Conservation (phyloP, 2,888 invertebrate species). For the Microctonus hyperodae region DNA sequence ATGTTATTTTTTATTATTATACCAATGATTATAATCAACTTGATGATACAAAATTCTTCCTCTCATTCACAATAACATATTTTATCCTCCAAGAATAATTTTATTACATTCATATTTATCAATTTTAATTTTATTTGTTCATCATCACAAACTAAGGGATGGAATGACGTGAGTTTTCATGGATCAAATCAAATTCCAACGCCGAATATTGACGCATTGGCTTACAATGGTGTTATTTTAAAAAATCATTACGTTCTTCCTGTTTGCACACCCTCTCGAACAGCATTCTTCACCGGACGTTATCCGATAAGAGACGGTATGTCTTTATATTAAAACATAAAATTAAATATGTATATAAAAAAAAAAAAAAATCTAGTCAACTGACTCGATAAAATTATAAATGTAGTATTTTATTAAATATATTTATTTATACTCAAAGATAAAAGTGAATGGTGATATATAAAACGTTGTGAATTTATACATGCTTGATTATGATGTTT, state of each 20-base stretch:
- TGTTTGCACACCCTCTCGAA: constrained; percentile 83
- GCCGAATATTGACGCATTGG: constrained; percentile 87
- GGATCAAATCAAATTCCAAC: constrained; percentile 86
- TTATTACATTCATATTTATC: background rate
- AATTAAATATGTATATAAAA: background rate
- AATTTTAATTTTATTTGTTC: background rate
- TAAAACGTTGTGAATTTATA: too few species aligned
- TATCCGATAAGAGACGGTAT: constrained; percentile 77
- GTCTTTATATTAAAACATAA: background rate
- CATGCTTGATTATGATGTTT: background rate
- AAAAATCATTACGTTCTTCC: constrained; percentile 87
- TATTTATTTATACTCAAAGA: too few species aligned
- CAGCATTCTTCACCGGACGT: constrained; percentile 82
- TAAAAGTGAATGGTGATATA: background rate
- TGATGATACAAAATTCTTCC: too few species aligned
- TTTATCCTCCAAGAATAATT: background rate
- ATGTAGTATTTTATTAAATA: too few species aligned
- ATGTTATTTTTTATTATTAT: too few species aligned
- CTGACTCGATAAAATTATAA: background rate
- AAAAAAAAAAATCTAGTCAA: too few species aligned
- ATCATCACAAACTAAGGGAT: constrained; percentile 68
- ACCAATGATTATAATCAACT: too few species aligned
- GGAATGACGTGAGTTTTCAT: constrained; percentile 91
- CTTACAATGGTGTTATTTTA: constrained; percentile 82
- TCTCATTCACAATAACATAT: too few species aligned